phyloP scores from a whole-genome alignment of 1,140 invertebrate species.

The Eueides isabella region DNA sequence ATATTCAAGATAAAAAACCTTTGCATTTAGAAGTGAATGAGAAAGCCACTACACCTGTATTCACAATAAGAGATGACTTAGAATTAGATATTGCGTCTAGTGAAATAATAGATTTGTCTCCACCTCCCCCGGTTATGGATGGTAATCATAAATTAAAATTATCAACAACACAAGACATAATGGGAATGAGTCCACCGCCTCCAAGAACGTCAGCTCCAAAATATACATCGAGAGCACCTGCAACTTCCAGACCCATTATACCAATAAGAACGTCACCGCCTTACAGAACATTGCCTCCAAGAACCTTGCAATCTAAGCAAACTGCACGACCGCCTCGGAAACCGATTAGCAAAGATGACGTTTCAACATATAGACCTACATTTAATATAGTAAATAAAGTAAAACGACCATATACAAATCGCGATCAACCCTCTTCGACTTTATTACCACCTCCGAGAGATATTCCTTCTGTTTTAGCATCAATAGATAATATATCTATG shows the following conservation, averaged over 20 bases:
- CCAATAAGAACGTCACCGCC: conserved; percentile 62
- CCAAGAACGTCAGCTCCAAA: conserved; percentile 53
- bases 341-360: conserved; percentile 64
- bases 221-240: conserved; percentile 50
- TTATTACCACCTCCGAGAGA: conserved; percentile 69
- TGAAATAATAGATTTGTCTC: conserved; percentile 77
- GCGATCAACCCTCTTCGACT: conserved; percentile 68
- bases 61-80: conserved; percentile 55
- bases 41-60: conserved; percentile 61
- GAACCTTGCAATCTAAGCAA: conserved; percentile 62
- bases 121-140: conserved; percentile 69
- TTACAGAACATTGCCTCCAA: conserved; percentile 65
- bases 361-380: conserved; percentile 75
- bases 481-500: conserved; percentile 38
- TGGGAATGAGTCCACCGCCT: conserved; percentile 80
- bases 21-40: conserved; percentile 66
- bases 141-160: conserved; percentile 69
- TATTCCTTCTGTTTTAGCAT: conserved; percentile 50
- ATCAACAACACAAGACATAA: conserved; percentile 72
- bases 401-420: conserved; percentile 64
- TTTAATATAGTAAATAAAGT: conserved; percentile 71
- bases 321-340: conserved; percentile 64
- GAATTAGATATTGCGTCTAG: conserved; percentile 58
- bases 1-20: conserved; percentile 75
- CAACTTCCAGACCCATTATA: conserved; percentile 56